A percentile compares a stretch with the other conserved stretches of the same genome.
These are phyloP conservation scores for Oophaga pumilio DNA, from an alignment of 2,113 vertebrate genomes.

Conservation along the genomic window DNA sequence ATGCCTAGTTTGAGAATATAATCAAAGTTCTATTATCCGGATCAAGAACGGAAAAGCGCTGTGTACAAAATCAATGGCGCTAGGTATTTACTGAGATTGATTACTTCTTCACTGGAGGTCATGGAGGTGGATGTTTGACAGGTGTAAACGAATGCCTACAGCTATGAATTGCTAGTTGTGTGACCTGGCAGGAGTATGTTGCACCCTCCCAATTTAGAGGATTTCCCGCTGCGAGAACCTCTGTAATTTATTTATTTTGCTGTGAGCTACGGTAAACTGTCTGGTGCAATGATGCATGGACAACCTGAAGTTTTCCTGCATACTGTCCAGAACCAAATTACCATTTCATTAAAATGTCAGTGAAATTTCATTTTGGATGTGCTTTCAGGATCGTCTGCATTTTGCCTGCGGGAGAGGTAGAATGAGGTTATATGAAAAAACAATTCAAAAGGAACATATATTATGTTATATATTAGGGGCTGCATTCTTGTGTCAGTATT, in stretches of 20 bases:
- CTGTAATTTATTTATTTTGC: slow-evolving; percentile 32
- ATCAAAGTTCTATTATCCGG: background rate
- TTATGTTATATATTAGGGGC: background rate
- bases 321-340: slow-evolving; percentile 21
- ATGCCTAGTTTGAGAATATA: background rate
- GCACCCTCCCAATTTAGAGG: background rate
- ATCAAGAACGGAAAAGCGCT: background rate
- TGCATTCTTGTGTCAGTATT: background rate
- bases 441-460: background rate
- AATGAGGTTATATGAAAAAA: slow-evolving; percentile 30
- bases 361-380: slow-evolving; percentile 31
- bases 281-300: slow-evolving; percentile 31
- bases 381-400: background rate
- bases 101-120: background rate
- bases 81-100: background rate
- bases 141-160: background rate
- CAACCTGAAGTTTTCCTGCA: slow-evolving; percentile 15
- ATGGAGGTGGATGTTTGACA: slow-evolving; percentile 8
- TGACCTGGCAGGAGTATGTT: background rate
- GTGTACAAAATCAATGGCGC: background rate
- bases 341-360: slow-evolving; percentile 41
- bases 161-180: background rate
- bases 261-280: slow-evolving; percentile 18
- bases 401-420: slow-evolving; percentile 5
- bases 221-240: background rate